Base-by-base conservation (phyloP, 2,888 invertebrate genomes). In the Apamea monoglypha region DNA sequence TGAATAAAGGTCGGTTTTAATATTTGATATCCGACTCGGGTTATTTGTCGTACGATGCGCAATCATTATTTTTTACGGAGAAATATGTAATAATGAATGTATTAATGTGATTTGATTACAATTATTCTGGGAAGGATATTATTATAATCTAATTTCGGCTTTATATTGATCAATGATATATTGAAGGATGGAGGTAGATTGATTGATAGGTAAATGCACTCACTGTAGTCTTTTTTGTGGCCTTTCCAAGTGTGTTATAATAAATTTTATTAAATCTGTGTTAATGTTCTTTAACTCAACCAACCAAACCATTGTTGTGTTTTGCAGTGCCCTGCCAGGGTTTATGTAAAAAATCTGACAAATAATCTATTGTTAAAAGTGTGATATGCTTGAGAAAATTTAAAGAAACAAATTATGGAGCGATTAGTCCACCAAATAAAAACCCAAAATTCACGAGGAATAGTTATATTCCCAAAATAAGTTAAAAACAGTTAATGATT, bases 1-100 rank as follows among this genome's bases (percentile, higher is more conserved):
- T 78, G 81, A 78, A 83, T 86, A 74, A 87, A 80, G 84, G 81
- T 73, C 71, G 70, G 21, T 79, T 76, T 36, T 70, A 36, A 59
- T 80, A 25, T 70, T 77, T 61, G 73, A 81, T 83, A 87, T 80
- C 68, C 61, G 64, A 47, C 1, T 47, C 59, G 64, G 25, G 36
- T 68, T 74, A 72, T 79, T 64, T 36, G 40, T 44, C 32, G 29
- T 68, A 63, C 61, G 56, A 78, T 70, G 36, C 36, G 64, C 29
- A 50, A 73, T 78, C 44, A 66, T 75, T 53, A 0, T 56, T 74
- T 74, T 29, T 29, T 25, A 25, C 0, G 44, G 59, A 6, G 16
- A 5, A 10, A 14, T 63, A 12, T 32, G 12, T n/a, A n/a, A n/a
- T n/a, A n/a, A n/a, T n/a, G n/a, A n/a, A n/a, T n/a, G n/a, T 56